phyloP scores from a whole-genome alignment of 2,888 invertebrate genomes.

The Sinopyrophorus schimmeli region DNA sequence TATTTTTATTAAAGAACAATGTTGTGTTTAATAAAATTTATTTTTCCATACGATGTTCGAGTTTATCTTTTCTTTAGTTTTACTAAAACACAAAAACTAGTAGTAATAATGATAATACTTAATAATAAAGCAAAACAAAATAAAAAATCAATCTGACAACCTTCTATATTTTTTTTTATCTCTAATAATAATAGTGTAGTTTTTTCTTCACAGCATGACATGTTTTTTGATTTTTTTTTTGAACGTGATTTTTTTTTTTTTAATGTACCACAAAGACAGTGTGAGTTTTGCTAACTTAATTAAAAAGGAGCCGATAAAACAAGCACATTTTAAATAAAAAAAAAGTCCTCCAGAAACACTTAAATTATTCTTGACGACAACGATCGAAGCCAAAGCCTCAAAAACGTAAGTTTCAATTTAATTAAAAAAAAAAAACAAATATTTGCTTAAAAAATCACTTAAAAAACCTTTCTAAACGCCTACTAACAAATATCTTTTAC shows the following conservation, averaged over 20 bases:
- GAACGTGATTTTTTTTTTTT: conserved; percentile 32
- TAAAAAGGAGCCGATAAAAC: conserved; percentile 31
- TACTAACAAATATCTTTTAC: conserved; percentile 8
- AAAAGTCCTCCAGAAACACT: conserved; percentile 31
- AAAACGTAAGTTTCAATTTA: conserved; percentile 34
- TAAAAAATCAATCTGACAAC: too few species aligned
- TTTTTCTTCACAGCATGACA: conserved; percentile 18
- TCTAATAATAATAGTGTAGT: conserved; percentile 14
- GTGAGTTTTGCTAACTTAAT: conserved; percentile 34
- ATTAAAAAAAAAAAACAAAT: too few species aligned
- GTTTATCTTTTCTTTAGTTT: conserved; percentile 11
- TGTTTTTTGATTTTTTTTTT: conserved; percentile 27
- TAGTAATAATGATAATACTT: too few species aligned
- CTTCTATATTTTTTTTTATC: too few species aligned
- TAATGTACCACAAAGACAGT: conserved; percentile 34
- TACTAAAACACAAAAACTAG: background rate
- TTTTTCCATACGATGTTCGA: conserved; percentile 30
- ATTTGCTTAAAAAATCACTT: conserved; percentile 34
- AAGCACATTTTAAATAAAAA: too few species aligned
- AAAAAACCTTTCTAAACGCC: conserved; percentile 34
- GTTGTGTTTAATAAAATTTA: conserved; percentile 27
- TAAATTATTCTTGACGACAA: conserved; percentile 13
- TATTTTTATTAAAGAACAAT: too few species aligned
- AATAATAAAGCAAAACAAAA: too few species aligned
- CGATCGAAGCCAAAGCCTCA: conserved; percentile 13